Base-by-base conservation (phyloP, 2,888 invertebrate species). In the Ophonus ardosiacus region DNA sequence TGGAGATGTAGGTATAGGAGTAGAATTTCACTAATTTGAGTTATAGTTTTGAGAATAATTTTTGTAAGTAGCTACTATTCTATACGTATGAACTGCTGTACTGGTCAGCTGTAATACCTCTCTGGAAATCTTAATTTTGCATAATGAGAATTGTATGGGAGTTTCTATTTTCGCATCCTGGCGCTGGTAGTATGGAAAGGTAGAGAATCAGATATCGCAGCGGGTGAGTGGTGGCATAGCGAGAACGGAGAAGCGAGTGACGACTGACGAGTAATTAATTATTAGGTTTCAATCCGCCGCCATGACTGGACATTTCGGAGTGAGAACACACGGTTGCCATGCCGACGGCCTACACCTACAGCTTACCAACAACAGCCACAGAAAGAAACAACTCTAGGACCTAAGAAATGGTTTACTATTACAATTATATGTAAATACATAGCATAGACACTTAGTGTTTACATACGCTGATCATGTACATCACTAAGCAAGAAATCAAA, bases 281-380 rank as follows among this genome's bases (percentile, higher is more conserved):
- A 90, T 90, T 90, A 90, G 90, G 90, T 90, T 90, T 90, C 90
- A 90, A 90, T 90, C 89, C 89, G 88, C 88, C 89, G 90, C 90
- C 90, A 90, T 90, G 90, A 90, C 88, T 88, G 88, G 89, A 87
- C 88, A 84, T 86, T 86, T 86, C 38, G 74, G 84, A 76, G 61
- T 40, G 71, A 68, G 68, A 68, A 68, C 68, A 68, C 81, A 61
- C 85, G 90, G 89, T 89, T 90, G 88, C 90, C 89, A 86, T 88
- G 89, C 89, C 87, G 88, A 90, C 90, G 31, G 68, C 68, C 38
- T 68, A 68, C 68, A 68, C 68, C 68, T 68, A 68, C 38, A 68
- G 68, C 63, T 24, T 24, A 63, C 68, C 68, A 68, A 63, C 88
- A 88, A 89, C 89, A 88, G 88, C 87, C 88, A 40, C 87, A 13